Conservation (phyloP, 2,888 invertebrate species). For the Physocephala rufipes region DNA sequence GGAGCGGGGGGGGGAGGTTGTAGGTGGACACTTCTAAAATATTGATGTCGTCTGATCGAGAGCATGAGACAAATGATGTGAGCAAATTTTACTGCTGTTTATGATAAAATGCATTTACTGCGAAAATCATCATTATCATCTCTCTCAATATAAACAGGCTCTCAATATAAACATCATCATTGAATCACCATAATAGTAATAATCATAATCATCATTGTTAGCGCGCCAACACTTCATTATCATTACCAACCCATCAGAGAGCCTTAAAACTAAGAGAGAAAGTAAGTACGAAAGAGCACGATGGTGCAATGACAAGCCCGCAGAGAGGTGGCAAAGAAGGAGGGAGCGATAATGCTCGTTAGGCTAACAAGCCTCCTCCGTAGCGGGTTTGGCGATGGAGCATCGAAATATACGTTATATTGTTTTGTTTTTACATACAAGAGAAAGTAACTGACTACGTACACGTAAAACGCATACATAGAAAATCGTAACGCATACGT, state of each 20-base stretch:
- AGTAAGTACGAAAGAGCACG: too few relatives aligned
- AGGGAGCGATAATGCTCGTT: too few relatives aligned
- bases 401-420: slow-evolving; percentile 8
- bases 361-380: too few relatives aligned
- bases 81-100: not conserved
- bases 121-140: slow-evolving; percentile 27
- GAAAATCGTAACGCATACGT: too few relatives aligned
- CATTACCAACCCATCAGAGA: too few relatives aligned
- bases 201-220: slow-evolving; percentile 15
- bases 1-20: not conserved
- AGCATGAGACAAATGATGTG: not conserved
- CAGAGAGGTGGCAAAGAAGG: not conserved
- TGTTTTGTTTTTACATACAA: not conserved
- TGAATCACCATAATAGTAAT: slow-evolving; percentile 10
- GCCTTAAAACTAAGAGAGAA: too few relatives aligned
- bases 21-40: slow-evolving; percentile 10
- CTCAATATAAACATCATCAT: slow-evolving; percentile 26
- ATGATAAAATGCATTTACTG: not conserved
- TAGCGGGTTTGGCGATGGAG: not conserved
- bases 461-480: too few relatives aligned
- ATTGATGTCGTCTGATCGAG: not conserved
- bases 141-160: slow-evolving; percentile 33
- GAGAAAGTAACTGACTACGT: slow-evolving; percentile 24
- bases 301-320: too few relatives aligned
- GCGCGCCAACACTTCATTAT: not conserved